Evolutionary conservation across 2,797 vertebrate genomes (phyloP), one percentile per base, ranked within the genome.

Genomic region (Sciurus carolinensis): DNA sequence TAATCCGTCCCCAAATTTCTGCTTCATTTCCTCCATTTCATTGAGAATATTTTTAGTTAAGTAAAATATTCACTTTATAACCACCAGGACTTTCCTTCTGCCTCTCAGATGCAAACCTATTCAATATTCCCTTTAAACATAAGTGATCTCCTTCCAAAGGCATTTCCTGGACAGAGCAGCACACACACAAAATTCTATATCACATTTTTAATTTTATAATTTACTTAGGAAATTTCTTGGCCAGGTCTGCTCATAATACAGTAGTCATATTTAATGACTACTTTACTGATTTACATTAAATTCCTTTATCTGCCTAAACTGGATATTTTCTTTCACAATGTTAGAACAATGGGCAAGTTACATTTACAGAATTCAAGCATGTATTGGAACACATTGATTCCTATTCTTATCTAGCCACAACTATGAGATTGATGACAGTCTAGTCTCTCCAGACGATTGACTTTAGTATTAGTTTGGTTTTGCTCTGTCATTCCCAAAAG

Each of bases 181-280:
- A 50, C 4, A n/a, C 7, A 87, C 1, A 59, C 3, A 59, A 24
- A 59, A 18, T 52, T 62, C 26, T 20, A 47, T 15, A 13, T 5
- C 7, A 59, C 5, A 33, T 11, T 26, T 26, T 62, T 26, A 62
- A 62, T 62, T 26, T 62, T 26, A 26, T 62, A 26, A 62, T 62
- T 26, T 26, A 26, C 18, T 24, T 59, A 59, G 57, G 57, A 59
- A 10, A 59, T 59, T 59, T 59, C 24, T 59, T 26, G 59, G 59
- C 24, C 59, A 62, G 22, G 24, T 5, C 12, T 26, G 59, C 59
- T 62, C 1, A 24, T 62, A 24, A 83, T 42, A 67, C 3, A 18
- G 33, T 54, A 50, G 0, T 11, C 7, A 1, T 39, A 18, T 5
- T 59, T 57, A 30, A 4, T 57, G 6, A 59, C 2, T 36, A 3